These are phyloP conservation scores for Sapayoa aenigma DNA, from an alignment of 2,113 vertebrate species.

Conservation along the genomic window DNA sequence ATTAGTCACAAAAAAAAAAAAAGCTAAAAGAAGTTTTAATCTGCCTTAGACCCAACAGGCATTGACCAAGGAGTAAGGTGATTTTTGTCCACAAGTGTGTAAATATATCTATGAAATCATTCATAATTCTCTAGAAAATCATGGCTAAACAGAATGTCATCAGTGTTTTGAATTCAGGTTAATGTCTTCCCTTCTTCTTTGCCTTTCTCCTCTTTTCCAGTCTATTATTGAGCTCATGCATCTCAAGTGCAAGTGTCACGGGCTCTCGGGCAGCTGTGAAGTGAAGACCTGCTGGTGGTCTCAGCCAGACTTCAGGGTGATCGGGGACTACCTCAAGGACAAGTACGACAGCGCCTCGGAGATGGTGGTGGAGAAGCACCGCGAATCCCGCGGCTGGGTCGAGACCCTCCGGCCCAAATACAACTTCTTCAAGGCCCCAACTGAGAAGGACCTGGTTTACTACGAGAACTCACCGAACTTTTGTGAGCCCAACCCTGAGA, in stretches of 20 bases:
- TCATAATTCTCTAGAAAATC: background rate
- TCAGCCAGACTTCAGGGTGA: conserved; percentile 80
- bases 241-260: conserved; percentile 84
- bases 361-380: conserved; percentile 84
- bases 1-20: background rate
- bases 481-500: conserved; percentile 81
- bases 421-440: conserved; percentile 81
- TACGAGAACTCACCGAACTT: conserved; percentile 84
- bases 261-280: conserved; percentile 82
- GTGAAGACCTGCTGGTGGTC: conserved; percentile 87
- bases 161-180: background rate
- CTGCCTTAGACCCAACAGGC: background rate
- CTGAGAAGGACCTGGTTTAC: conserved; percentile 82
- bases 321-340: conserved; percentile 84
- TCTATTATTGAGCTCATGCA: conserved; percentile 82
- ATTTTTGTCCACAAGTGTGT: background rate
- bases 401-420: conserved; percentile 83
- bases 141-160: rapidly evolving
- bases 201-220: conserved; percentile 48
- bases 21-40: background rate
- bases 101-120: background rate
- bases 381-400: conserved; percentile 82
- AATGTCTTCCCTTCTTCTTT: background rate
- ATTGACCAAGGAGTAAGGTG: background rate
- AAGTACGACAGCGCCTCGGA: conserved; percentile 84